These are phyloP conservation scores for Sceloporus undulatus DNA, from an alignment of 2,113 vertebrate species.

Conservation along the genomic window DNA sequence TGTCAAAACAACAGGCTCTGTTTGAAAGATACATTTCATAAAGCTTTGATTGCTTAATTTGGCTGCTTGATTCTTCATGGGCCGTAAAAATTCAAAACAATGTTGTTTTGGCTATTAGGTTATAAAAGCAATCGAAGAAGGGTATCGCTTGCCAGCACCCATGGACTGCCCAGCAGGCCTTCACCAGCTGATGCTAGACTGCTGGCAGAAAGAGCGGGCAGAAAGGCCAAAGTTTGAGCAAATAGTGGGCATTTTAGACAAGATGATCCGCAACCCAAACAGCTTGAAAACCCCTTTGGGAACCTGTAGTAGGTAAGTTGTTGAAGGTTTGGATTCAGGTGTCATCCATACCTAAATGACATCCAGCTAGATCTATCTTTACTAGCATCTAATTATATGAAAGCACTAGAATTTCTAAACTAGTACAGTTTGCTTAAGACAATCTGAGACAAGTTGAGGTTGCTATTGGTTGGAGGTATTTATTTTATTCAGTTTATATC, in stretches of 20 bases:
- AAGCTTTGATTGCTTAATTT: constrained; percentile 45
- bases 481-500: too few species aligned
- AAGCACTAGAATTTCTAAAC: not conserved
- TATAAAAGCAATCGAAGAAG: constrained; percentile 99
- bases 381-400: not conserved
- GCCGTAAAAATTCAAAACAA: constrained; percentile 51
- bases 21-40: constrained; percentile 48
- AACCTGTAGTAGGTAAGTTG: constrained; percentile 91
- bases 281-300: constrained; percentile 96
- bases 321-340: not conserved
- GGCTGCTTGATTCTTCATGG: constrained; percentile 39
- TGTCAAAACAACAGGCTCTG: constrained; percentile 46
- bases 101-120: constrained; percentile 83
- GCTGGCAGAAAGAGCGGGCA: constrained; percentile 97
- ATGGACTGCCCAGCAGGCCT: constrained; percentile 98
- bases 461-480: not conserved
- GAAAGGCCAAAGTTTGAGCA: constrained; percentile 99
- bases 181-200: constrained; percentile 98
- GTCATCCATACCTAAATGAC: not conserved
- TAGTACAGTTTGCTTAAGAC: not conserved
- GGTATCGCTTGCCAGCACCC: constrained; percentile 96
- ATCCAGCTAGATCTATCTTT: not conserved
- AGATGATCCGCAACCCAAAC: constrained; percentile 99
- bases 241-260: constrained; percentile 97
- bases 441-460: not conserved